Evolutionary conservation across 2,797 vertebrate genomes (phyloP).

Genomic region (Dendrocincla tyrannina): DNA sequence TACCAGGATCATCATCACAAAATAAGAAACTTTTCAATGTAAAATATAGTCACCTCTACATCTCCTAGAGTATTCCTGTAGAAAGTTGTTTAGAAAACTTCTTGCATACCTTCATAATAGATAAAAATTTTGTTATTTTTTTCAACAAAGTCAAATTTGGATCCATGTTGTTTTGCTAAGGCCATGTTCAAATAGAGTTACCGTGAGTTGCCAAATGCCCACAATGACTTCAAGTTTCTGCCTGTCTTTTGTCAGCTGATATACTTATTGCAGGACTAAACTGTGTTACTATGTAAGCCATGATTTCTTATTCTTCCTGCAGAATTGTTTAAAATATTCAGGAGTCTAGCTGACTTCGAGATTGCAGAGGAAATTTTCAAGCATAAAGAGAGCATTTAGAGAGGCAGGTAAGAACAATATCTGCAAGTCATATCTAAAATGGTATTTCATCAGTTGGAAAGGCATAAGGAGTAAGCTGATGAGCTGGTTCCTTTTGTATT

Average conservation of each 20-base stretch:
- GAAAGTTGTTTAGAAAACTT: background rate
- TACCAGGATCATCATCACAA: background rate
- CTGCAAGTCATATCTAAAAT: background rate
- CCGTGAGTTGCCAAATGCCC: background rate
- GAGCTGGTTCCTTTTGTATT: background rate
- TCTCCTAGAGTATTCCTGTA: background rate
- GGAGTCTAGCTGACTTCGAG: background rate
- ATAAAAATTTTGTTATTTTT: background rate
- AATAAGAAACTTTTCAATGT: background rate
- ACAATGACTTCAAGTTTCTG: background rate
- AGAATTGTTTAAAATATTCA: background rate
- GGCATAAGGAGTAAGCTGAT: background rate
- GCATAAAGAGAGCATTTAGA: background rate
- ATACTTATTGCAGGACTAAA: constrained; percentile 8
- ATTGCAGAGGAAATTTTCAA: background rate
- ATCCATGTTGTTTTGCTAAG: background rate
- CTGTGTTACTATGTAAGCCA: background rate
- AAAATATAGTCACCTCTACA: background rate
- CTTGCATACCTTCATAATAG: background rate
- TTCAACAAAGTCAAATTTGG: background rate
- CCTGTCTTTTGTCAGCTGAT: background rate
- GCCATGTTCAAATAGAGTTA: background rate
- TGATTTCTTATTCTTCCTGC: background rate
- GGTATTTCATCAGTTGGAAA: background rate
- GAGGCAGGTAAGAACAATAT: background rate